Base-by-base conservation (phyloP, 2,888 invertebrate genomes). In the Agonum fuliginosum region DNA sequence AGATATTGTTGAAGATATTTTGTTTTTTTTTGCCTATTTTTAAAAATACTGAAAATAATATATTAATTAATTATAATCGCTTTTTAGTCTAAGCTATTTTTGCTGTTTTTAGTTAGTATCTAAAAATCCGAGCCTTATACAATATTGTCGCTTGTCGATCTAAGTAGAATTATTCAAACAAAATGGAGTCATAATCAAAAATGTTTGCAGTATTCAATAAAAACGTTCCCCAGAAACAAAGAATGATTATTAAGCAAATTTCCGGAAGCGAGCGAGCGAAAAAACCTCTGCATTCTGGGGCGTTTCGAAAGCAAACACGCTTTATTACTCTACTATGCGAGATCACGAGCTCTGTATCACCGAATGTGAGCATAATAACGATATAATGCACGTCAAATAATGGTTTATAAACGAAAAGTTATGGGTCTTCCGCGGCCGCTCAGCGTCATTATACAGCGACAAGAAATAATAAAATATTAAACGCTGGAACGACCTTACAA, bases 331-430 rank as follows among this genome's bases (percentile, higher is more conserved):
- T 2, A 5, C 8, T 8, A n/a, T 12, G 54, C 22, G 24, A 30
- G 12, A 22, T 12, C 22, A 27, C 41, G 74, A 27, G 46, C 37
- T 46, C 14, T n/a, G 58, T 43, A 58, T 62, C 62, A 74, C 74
- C 37, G 30, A 58, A 74, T 74, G 62, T 74, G 74, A 27, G 62
- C 58, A 74, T 74, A 74, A 74, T 74, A 74, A 74, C 62, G 74
- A 74, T 74, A 65, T 43, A 62, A 74, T 74, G 67, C 75, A 67
- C 75, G 51, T 75, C 75, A 75, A 75, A 75, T 67, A 75, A 67
- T 75, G 75, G 75, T 75, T 30, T 75, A 75, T 75, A 75, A 75
- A 75, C 65, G 75, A 46, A 70, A 70, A 70, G 43, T 70, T 70
- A 70, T 70, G 43, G 46, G 70, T 12, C 46, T 43, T 43, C 46